Percentiles rank a stretch among this genome's conserved stretches.
phyloP scores from a whole-genome alignment of 2,888 invertebrate species.

The Eupithecia pulchellata region DNA sequence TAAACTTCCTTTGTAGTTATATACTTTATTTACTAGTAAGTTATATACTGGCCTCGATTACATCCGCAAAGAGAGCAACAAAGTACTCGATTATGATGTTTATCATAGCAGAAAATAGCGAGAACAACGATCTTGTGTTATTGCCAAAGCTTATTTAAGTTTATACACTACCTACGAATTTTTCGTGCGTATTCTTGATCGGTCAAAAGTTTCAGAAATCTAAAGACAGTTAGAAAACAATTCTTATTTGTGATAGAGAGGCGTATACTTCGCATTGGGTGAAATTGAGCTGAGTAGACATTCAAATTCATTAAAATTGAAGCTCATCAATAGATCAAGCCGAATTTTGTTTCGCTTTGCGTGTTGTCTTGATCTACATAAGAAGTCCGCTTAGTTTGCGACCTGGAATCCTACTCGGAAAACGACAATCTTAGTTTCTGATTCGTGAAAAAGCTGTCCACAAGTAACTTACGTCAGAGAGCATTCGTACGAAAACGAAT shows the following conservation, averaged over 20 bases:
- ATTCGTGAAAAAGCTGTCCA: background rate
- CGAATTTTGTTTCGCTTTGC: background rate
- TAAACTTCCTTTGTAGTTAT: constrained; percentile 48
- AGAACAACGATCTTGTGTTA: constrained; percentile 67
- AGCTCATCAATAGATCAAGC: background rate
- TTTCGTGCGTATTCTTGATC: constrained; percentile 53
- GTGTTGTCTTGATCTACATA: background rate
- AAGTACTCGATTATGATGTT: constrained; percentile 71
- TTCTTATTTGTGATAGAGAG: background rate
- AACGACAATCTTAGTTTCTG: background rate
- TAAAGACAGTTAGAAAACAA: background rate
- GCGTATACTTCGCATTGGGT: background rate
- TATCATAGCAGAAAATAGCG: constrained; percentile 72
- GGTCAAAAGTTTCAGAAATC: constrained; percentile 20
- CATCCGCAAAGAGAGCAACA: constrained; percentile 63
- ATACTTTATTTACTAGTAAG: constrained; percentile 50
- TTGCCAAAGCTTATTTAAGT: constrained; percentile 69
- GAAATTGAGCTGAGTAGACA: background rate
- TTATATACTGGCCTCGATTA: constrained; percentile 58
- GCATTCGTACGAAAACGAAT: background rate
- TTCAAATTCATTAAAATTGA: background rate
- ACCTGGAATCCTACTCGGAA: background rate
- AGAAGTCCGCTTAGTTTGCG: background rate
- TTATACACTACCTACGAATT: constrained; percentile 60
- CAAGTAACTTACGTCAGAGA: background rate